phyloP scores from a whole-genome alignment of 2,797 vertebrate genomes.

The Pipistrellus pygmaeus region DNA sequence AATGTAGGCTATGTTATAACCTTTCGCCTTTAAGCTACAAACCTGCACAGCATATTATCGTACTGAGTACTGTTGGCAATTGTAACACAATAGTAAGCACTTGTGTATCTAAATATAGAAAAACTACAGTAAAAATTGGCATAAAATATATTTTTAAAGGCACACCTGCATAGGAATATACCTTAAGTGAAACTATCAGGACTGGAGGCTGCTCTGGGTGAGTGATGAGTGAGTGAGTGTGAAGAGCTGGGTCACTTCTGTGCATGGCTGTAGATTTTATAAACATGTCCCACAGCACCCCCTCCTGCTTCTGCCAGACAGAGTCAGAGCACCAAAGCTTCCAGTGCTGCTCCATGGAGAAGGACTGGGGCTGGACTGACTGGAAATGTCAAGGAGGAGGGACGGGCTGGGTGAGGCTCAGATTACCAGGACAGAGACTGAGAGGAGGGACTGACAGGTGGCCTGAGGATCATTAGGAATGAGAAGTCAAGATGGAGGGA shows the following conservation, averaged over 20 bases:
- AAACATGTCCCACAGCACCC: not conserved
- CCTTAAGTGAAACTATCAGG: not conserved
- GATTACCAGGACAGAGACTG: too few relatives aligned
- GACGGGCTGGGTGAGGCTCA: not conserved
- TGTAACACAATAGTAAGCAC: not conserved
- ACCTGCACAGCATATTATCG: not conserved
- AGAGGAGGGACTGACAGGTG: not conserved
- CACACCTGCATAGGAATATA: not conserved
- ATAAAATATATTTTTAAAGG: not conserved
- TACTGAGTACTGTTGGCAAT: not conserved
- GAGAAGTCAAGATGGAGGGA: not conserved
- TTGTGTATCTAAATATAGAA: not conserved
- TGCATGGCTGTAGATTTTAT: not conserved
- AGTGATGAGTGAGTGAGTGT: not conserved
- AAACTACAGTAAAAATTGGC: not conserved
- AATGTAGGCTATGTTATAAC: accelerated
- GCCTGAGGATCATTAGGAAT: too few relatives aligned
- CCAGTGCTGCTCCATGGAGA: not conserved
- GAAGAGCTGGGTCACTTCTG: not conserved
- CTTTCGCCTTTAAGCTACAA: not conserved
- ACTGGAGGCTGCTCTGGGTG: not conserved
- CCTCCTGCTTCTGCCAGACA: not conserved
- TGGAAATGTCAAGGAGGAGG: too few relatives aligned
- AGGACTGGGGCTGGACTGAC: not conserved
- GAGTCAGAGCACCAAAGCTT: not conserved